These are phyloP conservation scores for Paracentrotus lividus DNA, from an alignment of 53 echinoderm and acorn worm genomes.

Conservation along the genomic window DNA sequence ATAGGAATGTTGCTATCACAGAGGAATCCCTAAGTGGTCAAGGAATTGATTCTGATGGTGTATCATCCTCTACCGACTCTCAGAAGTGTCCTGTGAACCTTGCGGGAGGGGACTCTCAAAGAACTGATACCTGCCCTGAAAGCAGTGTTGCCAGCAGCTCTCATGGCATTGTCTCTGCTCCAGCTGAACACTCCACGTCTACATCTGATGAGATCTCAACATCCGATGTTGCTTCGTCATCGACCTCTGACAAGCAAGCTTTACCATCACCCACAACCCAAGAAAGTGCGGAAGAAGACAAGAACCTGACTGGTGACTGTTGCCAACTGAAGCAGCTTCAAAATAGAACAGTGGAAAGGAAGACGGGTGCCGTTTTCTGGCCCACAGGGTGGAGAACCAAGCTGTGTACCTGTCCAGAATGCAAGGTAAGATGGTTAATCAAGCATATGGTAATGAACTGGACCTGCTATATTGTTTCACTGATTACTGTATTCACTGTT, in stretches of 20 bases:
- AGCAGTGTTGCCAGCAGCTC: slow-evolving; percentile 24
- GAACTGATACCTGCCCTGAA: neutral
- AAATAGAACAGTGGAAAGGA: slow-evolving; percentile 72
- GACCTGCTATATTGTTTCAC: neutral
- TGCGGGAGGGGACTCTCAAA: neutral
- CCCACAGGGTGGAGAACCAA: slow-evolving; percentile 87
- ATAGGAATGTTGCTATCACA: neutral
- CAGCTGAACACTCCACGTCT: neutral
- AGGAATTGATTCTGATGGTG: neutral
- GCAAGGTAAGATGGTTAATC: slow-evolving; percentile 78
- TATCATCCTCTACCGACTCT: slow-evolving; percentile 29
- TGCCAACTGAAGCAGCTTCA: slow-evolving; percentile 83
- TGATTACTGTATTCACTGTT: too few relatives aligned
- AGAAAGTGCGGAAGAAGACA: neutral
- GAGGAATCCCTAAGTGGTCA: neutral
- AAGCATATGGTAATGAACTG: too few relatives aligned
- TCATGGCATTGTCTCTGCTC: neutral
- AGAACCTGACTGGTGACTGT: neutral
- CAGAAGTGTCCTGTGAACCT: neutral
- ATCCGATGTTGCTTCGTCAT: neutral
- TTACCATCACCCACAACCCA: neutral
- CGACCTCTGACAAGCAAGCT: neutral
- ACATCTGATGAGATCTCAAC: slow-evolving; percentile 21
- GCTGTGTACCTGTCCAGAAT: slow-evolving; percentile 85
- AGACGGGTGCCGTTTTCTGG: slow-evolving; percentile 88